These are phyloP conservation scores for Calyptommatus sinebrachiatus DNA, from an alignment of 2,113 vertebrate species.

Conservation along the genomic window DNA sequence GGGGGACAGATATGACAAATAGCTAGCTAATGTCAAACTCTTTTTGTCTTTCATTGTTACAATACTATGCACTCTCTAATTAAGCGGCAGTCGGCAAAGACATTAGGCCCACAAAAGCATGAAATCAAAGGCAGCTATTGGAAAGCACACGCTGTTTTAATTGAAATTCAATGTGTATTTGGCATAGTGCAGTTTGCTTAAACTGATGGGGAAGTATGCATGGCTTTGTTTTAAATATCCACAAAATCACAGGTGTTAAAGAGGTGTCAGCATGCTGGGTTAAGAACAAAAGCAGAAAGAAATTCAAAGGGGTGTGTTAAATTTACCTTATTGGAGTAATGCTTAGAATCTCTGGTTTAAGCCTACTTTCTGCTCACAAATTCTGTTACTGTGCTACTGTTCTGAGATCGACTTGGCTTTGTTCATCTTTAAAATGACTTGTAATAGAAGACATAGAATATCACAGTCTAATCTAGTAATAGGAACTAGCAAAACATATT, in stretches of 20 bases:
- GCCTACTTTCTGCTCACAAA: slow-evolving; percentile 3
- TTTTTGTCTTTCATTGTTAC: slow-evolving; percentile 9
- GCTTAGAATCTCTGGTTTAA: neutral
- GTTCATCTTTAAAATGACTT: neutral
- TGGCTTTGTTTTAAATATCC: slow-evolving; percentile 14
- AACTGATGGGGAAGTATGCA: neutral
- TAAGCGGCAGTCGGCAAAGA: slow-evolving; percentile 19
- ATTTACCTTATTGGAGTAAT: neutral
- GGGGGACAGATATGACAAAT: slow-evolving; percentile 28
- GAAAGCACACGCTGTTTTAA: slow-evolving; percentile 30
- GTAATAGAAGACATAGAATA: neutral
- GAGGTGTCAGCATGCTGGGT: neutral
- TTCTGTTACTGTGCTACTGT: neutral
- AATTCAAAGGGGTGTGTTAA: neutral
- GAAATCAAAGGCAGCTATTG: slow-evolving; percentile 36
- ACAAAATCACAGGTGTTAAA: neutral
- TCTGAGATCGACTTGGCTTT: neutral
- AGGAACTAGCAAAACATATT: neutral
- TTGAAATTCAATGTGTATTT: slow-evolving; percentile 16
- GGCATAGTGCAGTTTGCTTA: slow-evolving; percentile 15
- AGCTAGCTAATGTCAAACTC: slow-evolving; percentile 23
- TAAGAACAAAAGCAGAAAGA: neutral
- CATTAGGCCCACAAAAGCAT: slow-evolving; percentile 21
- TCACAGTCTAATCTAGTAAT: neutral
- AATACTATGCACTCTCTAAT: slow-evolving; percentile 45